Conservation (phyloP, 2,113 vertebrate genomes). For the Dasyurus viverrinus region DNA sequence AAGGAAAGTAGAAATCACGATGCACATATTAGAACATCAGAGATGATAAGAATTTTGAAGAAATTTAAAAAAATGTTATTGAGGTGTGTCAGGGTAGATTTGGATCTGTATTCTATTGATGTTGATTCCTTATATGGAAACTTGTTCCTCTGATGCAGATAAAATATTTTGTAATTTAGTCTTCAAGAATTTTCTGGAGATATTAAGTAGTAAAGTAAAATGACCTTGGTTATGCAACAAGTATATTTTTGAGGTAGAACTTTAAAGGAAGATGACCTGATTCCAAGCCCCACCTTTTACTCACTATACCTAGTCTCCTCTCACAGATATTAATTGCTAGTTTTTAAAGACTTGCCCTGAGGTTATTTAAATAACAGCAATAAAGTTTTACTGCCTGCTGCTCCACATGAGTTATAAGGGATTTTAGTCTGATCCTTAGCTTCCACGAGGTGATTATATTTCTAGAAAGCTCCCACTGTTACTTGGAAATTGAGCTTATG, state of each 20-base stretch:
- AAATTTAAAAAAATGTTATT: background rate
- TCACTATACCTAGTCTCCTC: background rate
- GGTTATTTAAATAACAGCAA: slow-evolving; percentile 44
- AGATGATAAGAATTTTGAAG: background rate
- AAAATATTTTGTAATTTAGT: background rate
- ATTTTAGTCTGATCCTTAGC: slow-evolving; percentile 13
- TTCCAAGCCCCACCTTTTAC: background rate
- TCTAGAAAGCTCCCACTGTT: slow-evolving; percentile 36
- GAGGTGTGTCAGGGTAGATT: background rate
- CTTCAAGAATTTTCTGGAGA: background rate
- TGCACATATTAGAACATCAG: background rate
- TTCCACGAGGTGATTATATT: slow-evolving; percentile 44
- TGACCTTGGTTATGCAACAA: background rate
- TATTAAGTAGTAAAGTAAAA: background rate
- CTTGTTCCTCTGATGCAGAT: background rate
- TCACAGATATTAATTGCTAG: slow-evolving; percentile 34
- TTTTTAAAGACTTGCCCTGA: slow-evolving; percentile 21
- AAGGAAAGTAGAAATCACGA: background rate
- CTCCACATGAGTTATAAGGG: background rate
- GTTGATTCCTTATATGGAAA: background rate
- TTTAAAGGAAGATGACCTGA: background rate
- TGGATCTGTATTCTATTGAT: background rate
- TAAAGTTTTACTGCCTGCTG: slow-evolving; percentile 21
- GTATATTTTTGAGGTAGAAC: background rate
- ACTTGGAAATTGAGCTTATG: slow-evolving; percentile 34